A percentile compares a stretch with the other conserved stretches of the same genome.
These are phyloP conservation scores for Caenorhabditis imperialis DNA, from an alignment of 2,888 invertebrate genomes.

Conservation along the genomic window DNA sequence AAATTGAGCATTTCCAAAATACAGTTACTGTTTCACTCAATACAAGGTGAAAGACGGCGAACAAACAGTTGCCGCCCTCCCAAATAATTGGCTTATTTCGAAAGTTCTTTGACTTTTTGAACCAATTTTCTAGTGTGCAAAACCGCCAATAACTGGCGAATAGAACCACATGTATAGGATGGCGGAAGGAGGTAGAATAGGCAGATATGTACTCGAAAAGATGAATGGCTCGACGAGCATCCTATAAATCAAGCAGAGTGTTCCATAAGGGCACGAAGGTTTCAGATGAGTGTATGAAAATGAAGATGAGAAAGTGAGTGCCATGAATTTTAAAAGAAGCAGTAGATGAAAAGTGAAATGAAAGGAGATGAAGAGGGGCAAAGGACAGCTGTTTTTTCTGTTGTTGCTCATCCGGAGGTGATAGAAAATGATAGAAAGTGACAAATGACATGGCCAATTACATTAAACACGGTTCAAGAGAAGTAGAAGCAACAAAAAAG, in stretches of 20 bases:
- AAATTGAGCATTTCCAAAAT: conserved; percentile 19
- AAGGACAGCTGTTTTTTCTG: conserved; percentile 45
- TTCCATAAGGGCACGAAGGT: conserved; percentile 19
- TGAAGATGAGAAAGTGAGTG: conserved; percentile 9
- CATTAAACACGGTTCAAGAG: no score
- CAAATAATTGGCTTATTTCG: conserved; percentile 43
- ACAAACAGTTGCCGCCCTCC: conserved; percentile 24
- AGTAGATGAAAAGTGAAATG: conserved; percentile 12
- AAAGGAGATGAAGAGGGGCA: neutral
- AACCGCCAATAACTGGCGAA: neutral
- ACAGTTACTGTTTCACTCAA: no score
- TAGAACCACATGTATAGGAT: conserved; percentile 18
- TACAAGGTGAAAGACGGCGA: conserved; percentile 7
- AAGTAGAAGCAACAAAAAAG: no score
- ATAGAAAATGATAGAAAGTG: conserved; percentile 11
- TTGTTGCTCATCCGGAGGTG: conserved; percentile 4
- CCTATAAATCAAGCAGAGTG: conserved; percentile 32
- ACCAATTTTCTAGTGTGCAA: no score
- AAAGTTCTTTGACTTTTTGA: conserved; percentile 7
- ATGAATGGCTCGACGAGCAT: conserved; percentile 18
- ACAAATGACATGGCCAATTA: conserved; percentile 43
- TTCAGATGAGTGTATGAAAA: conserved; percentile 10
- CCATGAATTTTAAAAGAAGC: conserved; percentile 30
- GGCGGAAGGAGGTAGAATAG: conserved; percentile 9
- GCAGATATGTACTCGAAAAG: conserved; percentile 22